These are phyloP conservation scores for Sinopyrophorus schimmeli DNA, from an alignment of 2,888 invertebrate genomes.

Conservation along the genomic window DNA sequence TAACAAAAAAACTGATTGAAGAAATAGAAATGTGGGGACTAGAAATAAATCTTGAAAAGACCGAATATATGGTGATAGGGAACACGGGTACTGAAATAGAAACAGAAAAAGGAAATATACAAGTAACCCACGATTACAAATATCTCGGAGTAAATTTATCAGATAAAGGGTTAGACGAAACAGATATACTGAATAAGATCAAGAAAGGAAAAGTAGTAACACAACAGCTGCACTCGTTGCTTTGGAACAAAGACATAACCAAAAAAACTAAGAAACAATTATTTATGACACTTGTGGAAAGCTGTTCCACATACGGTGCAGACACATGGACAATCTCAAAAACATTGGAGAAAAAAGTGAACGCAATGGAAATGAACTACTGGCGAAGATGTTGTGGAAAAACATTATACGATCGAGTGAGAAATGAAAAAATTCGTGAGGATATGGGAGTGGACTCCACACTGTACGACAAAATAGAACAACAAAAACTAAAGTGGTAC, in stretches of 20 bases:
- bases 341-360: neutral
- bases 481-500: neutral
- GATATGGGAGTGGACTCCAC: neutral
- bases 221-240: neutral
- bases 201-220: neutral
- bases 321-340: neutral
- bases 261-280: neutral
- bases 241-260: slow-evolving; percentile 1
- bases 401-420: too few relatives aligned
- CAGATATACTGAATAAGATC: neutral
- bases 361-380: neutral
- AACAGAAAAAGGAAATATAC: too few relatives aligned
- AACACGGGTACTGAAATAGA: too few relatives aligned
- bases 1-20: too few relatives aligned
- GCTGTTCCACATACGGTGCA: neutral
- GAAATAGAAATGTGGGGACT: too few relatives aligned
- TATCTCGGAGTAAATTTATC: slow-evolving; percentile 1
- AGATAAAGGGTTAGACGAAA: neutral
- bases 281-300: neutral
- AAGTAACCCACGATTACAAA: too few relatives aligned
- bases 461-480: neutral
- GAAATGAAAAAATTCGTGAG: neutral
- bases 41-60: too few relatives aligned
- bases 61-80: too few relatives aligned
- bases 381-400: too few relatives aligned